Conservation (phyloP, 2,888 invertebrate species). For the Pseudoips prasinana region DNA sequence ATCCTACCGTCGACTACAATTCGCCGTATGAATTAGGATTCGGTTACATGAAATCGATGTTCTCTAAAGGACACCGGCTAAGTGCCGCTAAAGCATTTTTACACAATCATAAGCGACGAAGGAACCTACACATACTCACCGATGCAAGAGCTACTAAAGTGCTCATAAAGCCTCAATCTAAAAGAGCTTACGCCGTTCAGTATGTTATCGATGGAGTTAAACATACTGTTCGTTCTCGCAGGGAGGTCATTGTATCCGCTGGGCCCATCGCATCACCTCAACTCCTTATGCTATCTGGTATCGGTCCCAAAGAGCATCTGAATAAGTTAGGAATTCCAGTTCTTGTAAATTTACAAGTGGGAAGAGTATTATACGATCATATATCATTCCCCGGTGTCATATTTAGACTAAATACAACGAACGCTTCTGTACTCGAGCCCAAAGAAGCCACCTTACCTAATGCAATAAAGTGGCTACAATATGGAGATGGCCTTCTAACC, state of each 20-base stretch:
- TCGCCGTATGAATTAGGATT: constrained; percentile 84
- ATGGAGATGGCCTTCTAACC: constrained; percentile 80
- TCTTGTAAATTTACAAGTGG: constrained; percentile 84
- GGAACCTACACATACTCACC: constrained; percentile 82
- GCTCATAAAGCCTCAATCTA: constrained; percentile 76
- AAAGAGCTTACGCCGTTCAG: constrained; percentile 86
- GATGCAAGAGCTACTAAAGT: constrained; percentile 67
- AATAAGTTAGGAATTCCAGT: constrained; percentile 82
- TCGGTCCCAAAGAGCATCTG: constrained; percentile 82
- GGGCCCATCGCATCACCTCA: constrained; percentile 95
- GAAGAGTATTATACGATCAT: constrained; percentile 84
- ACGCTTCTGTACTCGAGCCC: constrained; percentile 64
- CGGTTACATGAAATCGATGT: constrained; percentile 75
- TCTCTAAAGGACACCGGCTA: constrained; percentile 83
- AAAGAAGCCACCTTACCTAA: constrained; percentile 67
- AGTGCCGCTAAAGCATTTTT: constrained; percentile 87
- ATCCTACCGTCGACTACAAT: constrained; percentile 83
- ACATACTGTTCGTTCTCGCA: constrained; percentile 82
- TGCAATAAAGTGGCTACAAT: constrained; percentile 69
- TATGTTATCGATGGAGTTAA: constrained; percentile 80
- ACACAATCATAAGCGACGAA: constrained; percentile 81
- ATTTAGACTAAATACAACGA: constrained; percentile 67
- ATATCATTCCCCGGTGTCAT: constrained; percentile 77
- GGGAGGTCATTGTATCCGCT: constrained; percentile 92
- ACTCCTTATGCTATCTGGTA: constrained; percentile 93